A percentile compares a stretch with the other conserved stretches of the same genome.
Evolutionary conservation across 2,888 invertebrate genomes (phyloP).

Genomic region (Lasioglossum leucozonium): DNA sequence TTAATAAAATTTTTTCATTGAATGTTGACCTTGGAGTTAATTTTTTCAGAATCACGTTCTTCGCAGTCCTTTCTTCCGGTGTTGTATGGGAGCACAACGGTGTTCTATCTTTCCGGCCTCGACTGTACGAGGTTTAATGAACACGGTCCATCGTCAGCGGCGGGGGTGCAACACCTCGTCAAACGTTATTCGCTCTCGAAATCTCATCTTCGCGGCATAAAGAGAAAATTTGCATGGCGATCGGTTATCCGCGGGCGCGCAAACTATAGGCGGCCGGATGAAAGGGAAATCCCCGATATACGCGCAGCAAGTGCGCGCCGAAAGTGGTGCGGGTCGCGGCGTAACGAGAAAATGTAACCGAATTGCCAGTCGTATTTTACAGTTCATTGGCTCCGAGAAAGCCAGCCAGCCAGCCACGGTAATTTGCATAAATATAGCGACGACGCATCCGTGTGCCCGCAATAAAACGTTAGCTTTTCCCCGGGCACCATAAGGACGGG

Average conservation of each 20-base stretch:
- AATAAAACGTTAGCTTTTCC: slow-evolving; percentile 69
- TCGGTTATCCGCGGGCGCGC: slow-evolving; percentile 21
- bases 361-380: slow-evolving; percentile 74
- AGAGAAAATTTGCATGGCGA: slow-evolving; percentile 27
- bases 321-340: slow-evolving; percentile 22
- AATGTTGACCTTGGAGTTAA: no score
- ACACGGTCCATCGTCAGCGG: not conserved
- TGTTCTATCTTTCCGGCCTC: not conserved
- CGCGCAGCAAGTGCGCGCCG: slow-evolving; percentile 18
- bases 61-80: not conserved
- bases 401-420: no score
- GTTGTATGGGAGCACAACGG: not conserved
- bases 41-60: no score
- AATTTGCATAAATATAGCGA: slow-evolving; percentile 79
- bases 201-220: slow-evolving; percentile 7
- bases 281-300: slow-evolving; percentile 45
- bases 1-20: no score
- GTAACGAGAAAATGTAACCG: slow-evolving; percentile 72
- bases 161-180: not conserved
- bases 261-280: slow-evolving; percentile 25
- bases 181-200: slow-evolving; percentile 17
- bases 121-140: not conserved
- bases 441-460: slow-evolving; percentile 42
- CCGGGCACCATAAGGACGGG: slow-evolving; percentile 63
- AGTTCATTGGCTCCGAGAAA: slow-evolving; percentile 69